Evolutionary conservation across 1,140 invertebrate genomes (phyloP).

Genomic region (Ips nitidus): DNA sequence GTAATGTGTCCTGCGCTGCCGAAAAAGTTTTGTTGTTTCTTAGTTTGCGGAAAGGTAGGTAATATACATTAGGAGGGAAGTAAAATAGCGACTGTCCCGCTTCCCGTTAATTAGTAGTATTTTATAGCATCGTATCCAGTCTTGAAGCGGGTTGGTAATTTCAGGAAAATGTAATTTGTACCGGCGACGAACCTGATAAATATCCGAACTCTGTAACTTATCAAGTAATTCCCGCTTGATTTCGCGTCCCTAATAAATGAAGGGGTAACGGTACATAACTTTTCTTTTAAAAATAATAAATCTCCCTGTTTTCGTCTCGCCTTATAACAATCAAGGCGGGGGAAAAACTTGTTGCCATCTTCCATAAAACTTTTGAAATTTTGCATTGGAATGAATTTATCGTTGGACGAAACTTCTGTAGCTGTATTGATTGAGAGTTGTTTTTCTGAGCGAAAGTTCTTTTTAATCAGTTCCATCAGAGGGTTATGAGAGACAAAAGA

Average conservation of each 20-base stretch:
- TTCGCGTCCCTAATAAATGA: conserved; percentile 33
- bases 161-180: conserved; percentile 46
- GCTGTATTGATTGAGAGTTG: too few relatives aligned
- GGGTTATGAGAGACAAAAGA: too few relatives aligned
- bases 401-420: background rate
- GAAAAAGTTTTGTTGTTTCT: too few relatives aligned
- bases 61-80: conserved; percentile 25
- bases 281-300: conserved; percentile 34
- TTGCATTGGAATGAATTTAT: conserved; percentile 1
- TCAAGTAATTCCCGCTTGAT: conserved; percentile 37
- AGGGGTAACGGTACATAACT: conserved; percentile 28
- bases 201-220: conserved; percentile 41
- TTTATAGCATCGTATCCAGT: conserved; percentile 43
- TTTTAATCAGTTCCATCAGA: too few relatives aligned
- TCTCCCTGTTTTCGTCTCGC: conserved; percentile 16
- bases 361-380: background rate
- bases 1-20: too few relatives aligned
- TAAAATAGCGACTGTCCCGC: conserved; percentile 40
- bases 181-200: conserved; percentile 45
- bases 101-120: conserved; percentile 47
- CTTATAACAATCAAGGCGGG: conserved; percentile 2
- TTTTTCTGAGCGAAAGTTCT: too few relatives aligned
- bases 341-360: background rate
- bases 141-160: conserved; percentile 40
- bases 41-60: too few relatives aligned